phyloP scores from a whole-genome alignment of 2,888 invertebrate species.

The Papilio protenor region DNA sequence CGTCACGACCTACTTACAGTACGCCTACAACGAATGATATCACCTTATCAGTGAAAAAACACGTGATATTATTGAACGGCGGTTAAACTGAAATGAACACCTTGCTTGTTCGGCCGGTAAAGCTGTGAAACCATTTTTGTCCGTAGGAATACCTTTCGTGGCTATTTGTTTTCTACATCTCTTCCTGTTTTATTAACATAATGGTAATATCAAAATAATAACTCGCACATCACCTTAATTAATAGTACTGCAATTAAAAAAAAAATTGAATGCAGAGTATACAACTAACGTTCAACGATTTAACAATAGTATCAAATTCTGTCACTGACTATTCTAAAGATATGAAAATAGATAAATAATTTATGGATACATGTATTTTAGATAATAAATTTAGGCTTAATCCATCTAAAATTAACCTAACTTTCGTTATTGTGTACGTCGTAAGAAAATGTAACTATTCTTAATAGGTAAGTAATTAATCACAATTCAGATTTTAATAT shows the following conservation, averaged over 20 bases:
- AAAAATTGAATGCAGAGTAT: not conserved
- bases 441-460: not conserved
- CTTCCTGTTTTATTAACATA: conserved; percentile 18
- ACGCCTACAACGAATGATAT: conserved; percentile 50
- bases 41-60: conserved; percentile 47
- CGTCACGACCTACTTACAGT: conserved; percentile 54
- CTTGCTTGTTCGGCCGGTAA: conserved; percentile 1
- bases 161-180: not conserved
- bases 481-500: not conserved
- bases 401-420: not conserved
- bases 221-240: conserved; percentile 6
- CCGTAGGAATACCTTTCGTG: conserved; percentile 27
- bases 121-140: not conserved
- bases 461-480: not conserved
- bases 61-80: conserved; percentile 35
- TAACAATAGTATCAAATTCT: not conserved
- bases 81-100: conserved; percentile 23
- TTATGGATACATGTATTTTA: too few relatives aligned
- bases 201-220: conserved; percentile 5
- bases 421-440: not conserved
- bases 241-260: not conserved
- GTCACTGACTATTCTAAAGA: not conserved
- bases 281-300: not conserved
- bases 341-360: not conserved
- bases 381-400: not conserved